A percentile compares a stretch with the other conserved stretches of the same genome.
Evolutionary conservation across 2,888 invertebrate genomes (phyloP).

Genomic region (Napeogenes inachia): DNA sequence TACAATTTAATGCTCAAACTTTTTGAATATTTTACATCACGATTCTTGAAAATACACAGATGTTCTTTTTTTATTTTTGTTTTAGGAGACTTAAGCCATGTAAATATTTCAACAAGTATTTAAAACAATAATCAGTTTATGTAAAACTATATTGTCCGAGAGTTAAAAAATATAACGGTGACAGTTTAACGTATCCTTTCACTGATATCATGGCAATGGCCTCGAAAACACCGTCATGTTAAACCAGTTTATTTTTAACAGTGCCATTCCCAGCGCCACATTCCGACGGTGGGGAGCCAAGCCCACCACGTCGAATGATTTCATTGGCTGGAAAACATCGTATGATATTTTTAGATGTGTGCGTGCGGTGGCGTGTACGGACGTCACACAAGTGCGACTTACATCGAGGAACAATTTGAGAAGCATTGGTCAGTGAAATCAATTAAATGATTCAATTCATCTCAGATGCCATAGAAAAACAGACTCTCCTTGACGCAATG

Average conservation of each 20-base stretch:
- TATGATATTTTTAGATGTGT: slow-evolving; percentile 67
- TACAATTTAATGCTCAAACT: not conserved
- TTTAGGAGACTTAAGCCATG: too few relatives aligned
- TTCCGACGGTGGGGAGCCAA: slow-evolving; percentile 72
- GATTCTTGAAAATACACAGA: too few relatives aligned
- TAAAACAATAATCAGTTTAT: too few relatives aligned
- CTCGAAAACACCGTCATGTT: slow-evolving; percentile 53
- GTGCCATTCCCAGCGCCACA: slow-evolving; percentile 65
- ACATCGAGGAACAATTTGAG: slow-evolving; percentile 65
- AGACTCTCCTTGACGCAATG: slow-evolving; percentile 57
- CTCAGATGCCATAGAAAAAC: slow-evolving; percentile 63
- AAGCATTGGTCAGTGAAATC: slow-evolving; percentile 47
- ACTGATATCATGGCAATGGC: slow-evolving; percentile 53
- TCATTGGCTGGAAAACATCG: slow-evolving; percentile 66
- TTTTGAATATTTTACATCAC: not conserved
- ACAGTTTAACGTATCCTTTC: slow-evolving; percentile 23
- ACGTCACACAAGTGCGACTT: slow-evolving; percentile 53
- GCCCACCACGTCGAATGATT: slow-evolving; percentile 61
- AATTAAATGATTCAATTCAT: slow-evolving; percentile 61
- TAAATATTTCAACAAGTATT: too few relatives aligned
- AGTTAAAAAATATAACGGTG: slow-evolving; percentile 2
- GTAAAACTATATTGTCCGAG: too few relatives aligned
- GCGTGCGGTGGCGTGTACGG: slow-evolving; percentile 42
- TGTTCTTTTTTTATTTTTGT: too few relatives aligned
- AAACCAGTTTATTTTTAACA: slow-evolving; percentile 74